These are phyloP conservation scores for Hyperopisus bebe DNA, from an alignment of 2,113 vertebrate genomes.

Conservation along the genomic window DNA sequence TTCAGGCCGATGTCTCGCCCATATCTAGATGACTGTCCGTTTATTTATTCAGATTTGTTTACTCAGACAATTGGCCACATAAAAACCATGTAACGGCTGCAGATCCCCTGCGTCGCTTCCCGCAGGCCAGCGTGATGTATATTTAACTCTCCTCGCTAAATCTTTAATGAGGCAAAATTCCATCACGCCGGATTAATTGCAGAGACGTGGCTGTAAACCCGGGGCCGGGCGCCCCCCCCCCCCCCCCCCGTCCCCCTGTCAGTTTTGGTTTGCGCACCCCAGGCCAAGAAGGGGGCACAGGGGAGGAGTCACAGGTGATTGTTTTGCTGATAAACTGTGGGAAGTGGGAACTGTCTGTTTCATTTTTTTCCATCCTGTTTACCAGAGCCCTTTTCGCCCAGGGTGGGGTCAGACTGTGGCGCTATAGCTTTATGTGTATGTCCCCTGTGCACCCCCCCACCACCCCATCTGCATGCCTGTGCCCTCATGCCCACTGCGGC, in stretches of 20 bases:
- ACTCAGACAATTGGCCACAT: conserved; percentile 22
- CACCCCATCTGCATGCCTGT: not conserved
- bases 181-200: conserved; percentile 36
- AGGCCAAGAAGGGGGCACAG: not conserved
- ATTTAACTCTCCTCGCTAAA: conserved; percentile 36
- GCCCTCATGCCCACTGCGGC: not conserved
- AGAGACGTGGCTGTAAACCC: conserved; percentile 23
- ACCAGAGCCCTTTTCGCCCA: not conserved
- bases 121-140: conserved; percentile 26
- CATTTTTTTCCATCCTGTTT: not conserved
- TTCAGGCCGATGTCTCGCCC: conserved; percentile 42
- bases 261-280: conserved; percentile 28
- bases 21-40: conserved; percentile 16
- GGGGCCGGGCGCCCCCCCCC: conserved; percentile 12
- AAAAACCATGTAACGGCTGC: conserved; percentile 10
- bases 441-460: not conserved
- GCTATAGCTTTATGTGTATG: not conserved
- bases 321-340: conserved; percentile 7
- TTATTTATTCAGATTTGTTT: conserved; percentile 49
- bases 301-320: not conserved
- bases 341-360: not conserved
- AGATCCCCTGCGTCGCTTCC: conserved; percentile 12
- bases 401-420: not conserved
- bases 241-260: conserved; percentile 13
- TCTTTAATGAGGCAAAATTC: conserved; percentile 40